These are phyloP conservation scores for Orchesella flavescens DNA, from an alignment of 2,888 invertebrate species.

Conservation along the genomic window DNA sequence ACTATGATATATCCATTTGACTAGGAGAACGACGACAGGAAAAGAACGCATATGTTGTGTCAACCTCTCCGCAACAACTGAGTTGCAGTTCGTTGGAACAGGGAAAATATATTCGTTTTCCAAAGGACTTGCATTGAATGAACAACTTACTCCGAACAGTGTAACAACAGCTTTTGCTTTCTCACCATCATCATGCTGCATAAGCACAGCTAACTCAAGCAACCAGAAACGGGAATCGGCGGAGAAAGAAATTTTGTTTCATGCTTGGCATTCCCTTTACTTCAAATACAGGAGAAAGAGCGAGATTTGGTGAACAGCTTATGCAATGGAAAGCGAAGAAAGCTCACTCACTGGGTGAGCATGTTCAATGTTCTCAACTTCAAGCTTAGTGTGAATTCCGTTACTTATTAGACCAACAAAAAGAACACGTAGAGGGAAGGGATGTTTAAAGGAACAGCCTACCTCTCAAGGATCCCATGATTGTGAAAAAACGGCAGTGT, in stretches of 20 bases:
- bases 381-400: no score
- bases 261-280: neutral
- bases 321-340: no score
- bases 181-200: neutral
- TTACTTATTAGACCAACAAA: no score
- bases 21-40: constrained; percentile 7
- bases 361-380: no score
- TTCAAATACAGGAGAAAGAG: neutral
- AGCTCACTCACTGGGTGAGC: no score
- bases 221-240: neutral
- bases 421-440: no score
- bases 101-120: constrained; percentile 43
- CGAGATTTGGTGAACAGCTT: neutral
- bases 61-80: constrained; percentile 47
- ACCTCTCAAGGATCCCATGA: no score
- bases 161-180: neutral
- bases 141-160: neutral
- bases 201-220: neutral
- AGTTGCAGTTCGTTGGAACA: constrained; percentile 34
- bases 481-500: no score
- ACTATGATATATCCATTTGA: neutral
- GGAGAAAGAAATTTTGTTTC: neutral
- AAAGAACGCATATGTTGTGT: constrained; percentile 25
- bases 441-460: no score
- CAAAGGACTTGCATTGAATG: neutral